Conservation (phyloP, 2,888 invertebrate species). For the Tiphia femorata region DNA sequence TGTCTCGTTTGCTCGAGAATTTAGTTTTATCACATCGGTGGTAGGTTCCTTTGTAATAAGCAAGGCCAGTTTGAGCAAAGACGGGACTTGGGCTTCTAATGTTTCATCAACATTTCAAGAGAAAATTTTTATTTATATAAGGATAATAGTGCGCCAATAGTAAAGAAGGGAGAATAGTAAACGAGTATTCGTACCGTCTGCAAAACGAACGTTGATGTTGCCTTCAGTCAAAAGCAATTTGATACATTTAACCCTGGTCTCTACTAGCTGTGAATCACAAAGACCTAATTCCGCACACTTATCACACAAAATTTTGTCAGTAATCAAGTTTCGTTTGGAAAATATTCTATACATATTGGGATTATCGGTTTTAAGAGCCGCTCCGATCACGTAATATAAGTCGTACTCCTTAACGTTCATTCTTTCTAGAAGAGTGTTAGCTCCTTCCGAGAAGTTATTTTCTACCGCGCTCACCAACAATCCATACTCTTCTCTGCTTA, state of each 20-base stretch:
- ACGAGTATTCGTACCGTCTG: slow-evolving; percentile 50
- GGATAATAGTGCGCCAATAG: too few species aligned
- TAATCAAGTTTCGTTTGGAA: slow-evolving; percentile 36
- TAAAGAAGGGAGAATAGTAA: too few species aligned
- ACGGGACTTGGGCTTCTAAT: too few species aligned
- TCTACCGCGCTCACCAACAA: slow-evolving; percentile 72
- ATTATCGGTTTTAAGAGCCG: slow-evolving; percentile 76
- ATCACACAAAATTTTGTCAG: slow-evolving; percentile 27
- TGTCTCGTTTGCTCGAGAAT: too few species aligned
- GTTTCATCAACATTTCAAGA: too few species aligned
- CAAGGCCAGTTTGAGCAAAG: too few species aligned
- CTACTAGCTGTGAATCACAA: slow-evolving; percentile 48
- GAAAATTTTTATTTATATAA: too few species aligned
- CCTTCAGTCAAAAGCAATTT: slow-evolving; percentile 74
- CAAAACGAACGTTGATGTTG: slow-evolving; percentile 72
- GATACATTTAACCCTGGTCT: slow-evolving; percentile 75
- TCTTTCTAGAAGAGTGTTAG: slow-evolving; percentile 68
- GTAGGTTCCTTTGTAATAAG: too few species aligned
- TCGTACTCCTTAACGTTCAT: slow-evolving; percentile 71
- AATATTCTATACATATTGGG: slow-evolving; percentile 67
- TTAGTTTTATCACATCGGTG: too few species aligned
- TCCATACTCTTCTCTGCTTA: slow-evolving; percentile 64
- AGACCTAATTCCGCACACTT: slow-evolving; percentile 52
- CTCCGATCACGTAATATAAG: slow-evolving; percentile 72
- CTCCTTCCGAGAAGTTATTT: slow-evolving; percentile 72